A percentile compares a stretch with the other conserved stretches of the same genome.
These are phyloP conservation scores for Aphidoletes aphidimyza DNA, from an alignment of 2,888 invertebrate genomes.

Conservation along the genomic window DNA sequence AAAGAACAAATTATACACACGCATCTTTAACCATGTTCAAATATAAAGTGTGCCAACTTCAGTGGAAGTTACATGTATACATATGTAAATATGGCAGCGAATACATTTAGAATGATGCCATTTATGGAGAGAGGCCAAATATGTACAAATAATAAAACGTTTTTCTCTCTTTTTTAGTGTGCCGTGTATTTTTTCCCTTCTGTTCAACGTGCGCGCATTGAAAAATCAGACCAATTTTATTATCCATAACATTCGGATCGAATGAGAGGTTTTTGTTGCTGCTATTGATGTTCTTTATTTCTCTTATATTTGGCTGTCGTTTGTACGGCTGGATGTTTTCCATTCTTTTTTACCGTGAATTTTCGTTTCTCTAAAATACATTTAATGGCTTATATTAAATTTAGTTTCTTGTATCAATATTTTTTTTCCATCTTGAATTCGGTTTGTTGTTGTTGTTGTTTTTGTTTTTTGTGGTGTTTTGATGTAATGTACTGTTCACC, in stretches of 20 bases:
- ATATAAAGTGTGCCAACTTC: too few species aligned
- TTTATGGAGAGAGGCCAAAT: constrained; percentile 38
- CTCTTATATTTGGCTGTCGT: not conserved
- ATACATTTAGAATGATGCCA: not conserved
- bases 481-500: constrained; percentile 23
- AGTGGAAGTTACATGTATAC: not conserved
- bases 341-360: not conserved
- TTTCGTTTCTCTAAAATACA: constrained; percentile 1
- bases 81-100: not conserved
- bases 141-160: constrained; percentile 9
- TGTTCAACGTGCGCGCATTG: not conserved
- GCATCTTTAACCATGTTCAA: too few species aligned
- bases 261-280: constrained; percentile 24
- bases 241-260: constrained; percentile 33
- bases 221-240: constrained; percentile 20
- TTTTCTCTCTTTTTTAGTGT: not conserved
- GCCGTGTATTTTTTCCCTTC: not conserved
- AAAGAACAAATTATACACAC: too few species aligned
- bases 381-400: constrained; percentile 38
- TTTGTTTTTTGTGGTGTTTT: not conserved
- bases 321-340: constrained; percentile 26
- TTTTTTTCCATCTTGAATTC: not conserved
- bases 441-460: not conserved
- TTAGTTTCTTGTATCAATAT: not conserved
- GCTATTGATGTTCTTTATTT: constrained; percentile 39